phyloP scores from a whole-genome alignment of 2,797 vertebrate species.

The Chelidonichthys spinosus region DNA sequence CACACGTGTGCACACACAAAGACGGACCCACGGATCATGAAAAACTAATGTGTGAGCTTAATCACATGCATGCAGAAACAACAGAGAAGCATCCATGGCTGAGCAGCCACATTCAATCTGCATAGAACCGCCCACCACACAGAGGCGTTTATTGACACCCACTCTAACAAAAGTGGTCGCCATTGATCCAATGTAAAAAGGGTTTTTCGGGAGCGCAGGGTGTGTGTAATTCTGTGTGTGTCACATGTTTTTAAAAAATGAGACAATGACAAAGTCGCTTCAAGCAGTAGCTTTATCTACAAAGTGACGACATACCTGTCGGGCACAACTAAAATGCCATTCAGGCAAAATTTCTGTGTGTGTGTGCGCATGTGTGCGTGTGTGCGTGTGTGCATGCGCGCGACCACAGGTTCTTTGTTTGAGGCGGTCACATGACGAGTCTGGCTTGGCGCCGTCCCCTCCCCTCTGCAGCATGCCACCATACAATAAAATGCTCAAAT shows the following conservation, averaged over 20 bases:
- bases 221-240: slow-evolving; percentile 7
- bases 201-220: neutral
- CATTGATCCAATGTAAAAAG: slow-evolving; percentile 58
- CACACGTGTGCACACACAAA: slow-evolving; percentile 25
- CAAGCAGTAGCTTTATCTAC: slow-evolving; percentile 45
- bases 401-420: slow-evolving; percentile 79
- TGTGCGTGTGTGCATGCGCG: neutral
- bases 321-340: slow-evolving; percentile 43
- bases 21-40: slow-evolving; percentile 33
- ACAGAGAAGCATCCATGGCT: slow-evolving; percentile 34
- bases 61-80: slow-evolving; percentile 51
- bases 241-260: slow-evolving; percentile 6
- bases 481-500: slow-evolving; percentile 49
- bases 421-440: slow-evolving; percentile 73
- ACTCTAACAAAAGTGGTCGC: slow-evolving; percentile 44
- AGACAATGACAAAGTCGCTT: slow-evolving; percentile 43
- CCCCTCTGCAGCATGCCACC: slow-evolving; percentile 60
- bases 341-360: slow-evolving; percentile 45
- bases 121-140: slow-evolving; percentile 55
- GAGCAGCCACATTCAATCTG: slow-evolving; percentile 62
- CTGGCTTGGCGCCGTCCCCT: slow-evolving; percentile 62
- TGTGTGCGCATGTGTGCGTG: slow-evolving; percentile 22
- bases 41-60: slow-evolving; percentile 29
- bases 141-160: slow-evolving; percentile 43
- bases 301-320: slow-evolving; percentile 66